Conservation (phyloP, 1,140 invertebrate genomes). For the Sycophaga agraensis region DNA sequence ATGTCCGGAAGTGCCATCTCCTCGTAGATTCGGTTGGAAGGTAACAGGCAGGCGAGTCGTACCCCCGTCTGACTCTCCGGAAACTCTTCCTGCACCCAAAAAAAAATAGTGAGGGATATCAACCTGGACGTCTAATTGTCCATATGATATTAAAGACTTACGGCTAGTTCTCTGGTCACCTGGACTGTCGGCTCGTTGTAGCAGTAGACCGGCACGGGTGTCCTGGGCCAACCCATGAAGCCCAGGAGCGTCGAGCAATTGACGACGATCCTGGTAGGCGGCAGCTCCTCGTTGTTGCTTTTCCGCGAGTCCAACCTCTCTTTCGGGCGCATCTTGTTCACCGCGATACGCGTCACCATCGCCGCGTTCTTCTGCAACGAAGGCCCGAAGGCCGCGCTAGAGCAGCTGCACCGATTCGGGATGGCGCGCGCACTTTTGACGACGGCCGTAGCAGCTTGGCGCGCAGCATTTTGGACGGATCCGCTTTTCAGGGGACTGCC, state of each 20-base stretch:
- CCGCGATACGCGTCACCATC: background rate
- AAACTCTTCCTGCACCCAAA: conserved; percentile 28
- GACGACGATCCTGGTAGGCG: conserved; percentile 30
- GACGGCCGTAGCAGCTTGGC: too few species aligned
- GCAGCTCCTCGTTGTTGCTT: too few species aligned
- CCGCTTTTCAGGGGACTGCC: too few species aligned
- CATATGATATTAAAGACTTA: conserved; percentile 12
- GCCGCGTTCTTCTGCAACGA: conserved; percentile 3
- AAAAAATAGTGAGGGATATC: background rate
- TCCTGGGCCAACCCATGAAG: conserved; percentile 39
- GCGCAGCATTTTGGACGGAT: too few species aligned
- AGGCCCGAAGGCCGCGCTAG: too few species aligned
- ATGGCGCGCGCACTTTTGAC: too few species aligned
- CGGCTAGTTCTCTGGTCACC: conserved; percentile 40
- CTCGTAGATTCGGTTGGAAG: conserved; percentile 31
- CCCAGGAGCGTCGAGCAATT: conserved; percentile 43
- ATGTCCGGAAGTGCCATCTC: conserved; percentile 34
- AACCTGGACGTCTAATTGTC: too few species aligned
- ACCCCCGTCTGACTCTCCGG: conserved; percentile 48
- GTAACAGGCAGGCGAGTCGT: conserved; percentile 58
- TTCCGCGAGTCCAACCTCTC: too few species aligned
- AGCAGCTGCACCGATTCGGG: background rate
- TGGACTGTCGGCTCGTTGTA: conserved; percentile 45
- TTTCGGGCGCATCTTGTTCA: background rate
- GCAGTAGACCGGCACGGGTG: conserved; percentile 37